Conservation (phyloP, 2,113 vertebrate species). For the Emydura subglobosa region DNA sequence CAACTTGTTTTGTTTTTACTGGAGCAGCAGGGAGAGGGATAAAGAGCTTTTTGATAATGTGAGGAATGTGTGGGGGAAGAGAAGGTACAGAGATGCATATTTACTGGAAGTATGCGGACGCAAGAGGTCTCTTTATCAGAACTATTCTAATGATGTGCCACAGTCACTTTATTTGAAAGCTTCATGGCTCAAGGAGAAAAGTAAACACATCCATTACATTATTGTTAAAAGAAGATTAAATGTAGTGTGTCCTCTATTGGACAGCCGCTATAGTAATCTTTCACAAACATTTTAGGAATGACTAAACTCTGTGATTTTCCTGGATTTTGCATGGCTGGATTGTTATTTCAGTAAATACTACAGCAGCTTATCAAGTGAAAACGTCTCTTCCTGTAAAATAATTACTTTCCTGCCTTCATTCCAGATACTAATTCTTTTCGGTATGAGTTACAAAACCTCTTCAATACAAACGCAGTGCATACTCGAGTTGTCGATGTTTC, state of each 20-base stretch:
- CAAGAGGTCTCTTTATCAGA: conserved; percentile 63
- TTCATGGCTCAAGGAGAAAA: conserved; percentile 60
- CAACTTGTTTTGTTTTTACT: conserved; percentile 41
- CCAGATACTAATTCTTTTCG: conserved; percentile 43
- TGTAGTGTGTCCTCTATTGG: conserved; percentile 63
- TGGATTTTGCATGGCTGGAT: conserved; percentile 44
- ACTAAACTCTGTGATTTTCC: conserved; percentile 58
- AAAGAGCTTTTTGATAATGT: conserved; percentile 66
- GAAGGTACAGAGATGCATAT: not conserved
- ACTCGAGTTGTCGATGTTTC: not conserved
- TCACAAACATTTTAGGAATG: conserved; percentile 68
- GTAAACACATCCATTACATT: conserved; percentile 74
- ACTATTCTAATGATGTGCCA: conserved; percentile 56
- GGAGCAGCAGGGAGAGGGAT: not conserved
- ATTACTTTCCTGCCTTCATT: not conserved
- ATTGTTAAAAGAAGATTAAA: conserved; percentile 74
- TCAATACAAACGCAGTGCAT: not conserved
- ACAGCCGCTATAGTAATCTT: conserved; percentile 69
- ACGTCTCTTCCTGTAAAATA: conserved; percentile 18
- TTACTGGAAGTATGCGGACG: conserved; percentile 48
- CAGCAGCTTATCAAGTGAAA: conserved; percentile 53
- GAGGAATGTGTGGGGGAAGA: conserved; percentile 41
- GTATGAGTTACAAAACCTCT: not conserved
- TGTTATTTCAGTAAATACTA: conserved; percentile 59
- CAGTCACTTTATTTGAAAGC: conserved; percentile 72